A percentile compares a stretch with the other conserved stretches of the same genome.
Conservation (phyloP, 2,888 invertebrate species). For the Polymixis lichenea region DNA sequence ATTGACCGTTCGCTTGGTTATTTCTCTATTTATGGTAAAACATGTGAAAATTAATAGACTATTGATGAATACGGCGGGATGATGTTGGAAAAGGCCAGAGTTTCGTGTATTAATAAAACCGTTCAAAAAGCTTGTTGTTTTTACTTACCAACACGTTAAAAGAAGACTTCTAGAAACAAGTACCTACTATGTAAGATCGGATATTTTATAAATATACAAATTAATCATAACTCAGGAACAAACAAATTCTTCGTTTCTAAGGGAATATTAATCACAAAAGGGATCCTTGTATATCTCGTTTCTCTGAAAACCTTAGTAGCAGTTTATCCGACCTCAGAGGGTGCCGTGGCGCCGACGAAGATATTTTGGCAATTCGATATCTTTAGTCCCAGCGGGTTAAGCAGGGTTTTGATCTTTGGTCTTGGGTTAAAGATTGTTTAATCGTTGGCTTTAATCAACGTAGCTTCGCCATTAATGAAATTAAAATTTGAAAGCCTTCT, state of each 20-base stretch:
- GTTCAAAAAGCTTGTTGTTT: not conserved
- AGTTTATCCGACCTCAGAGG: conserved; percentile 71
- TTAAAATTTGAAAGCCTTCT: conserved; percentile 69
- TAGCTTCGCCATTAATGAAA: conserved; percentile 68
- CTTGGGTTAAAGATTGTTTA: conserved; percentile 78
- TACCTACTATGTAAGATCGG: not conserved
- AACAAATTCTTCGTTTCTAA: conserved; percentile 52
- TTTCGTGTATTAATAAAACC: not conserved
- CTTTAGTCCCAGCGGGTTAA: conserved; percentile 73
- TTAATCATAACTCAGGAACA: conserved; percentile 56
- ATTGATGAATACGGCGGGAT: conserved; percentile 61
- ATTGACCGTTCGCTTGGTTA: conserved; percentile 69
- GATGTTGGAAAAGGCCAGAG: conserved; percentile 65
- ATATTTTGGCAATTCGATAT: conserved; percentile 78
- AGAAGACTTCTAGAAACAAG: not conserved
- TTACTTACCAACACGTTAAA: not conserved
- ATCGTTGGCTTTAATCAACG: conserved; percentile 77
- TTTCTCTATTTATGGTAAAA: conserved; percentile 74
- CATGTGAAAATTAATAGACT: conserved; percentile 72
- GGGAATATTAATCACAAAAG: conserved; percentile 70
- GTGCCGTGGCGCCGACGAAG: conserved; percentile 66
- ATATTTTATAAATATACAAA: conserved; percentile 43
- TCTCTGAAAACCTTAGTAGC: conserved; percentile 69
- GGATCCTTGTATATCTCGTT: conserved; percentile 66
- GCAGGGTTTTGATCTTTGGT: conserved; percentile 76